Percentiles rank a stretch among this genome's conserved stretches.
Evolutionary conservation across 2,888 invertebrate genomes (phyloP).

Genomic region (Eristalis tenax): DNA sequence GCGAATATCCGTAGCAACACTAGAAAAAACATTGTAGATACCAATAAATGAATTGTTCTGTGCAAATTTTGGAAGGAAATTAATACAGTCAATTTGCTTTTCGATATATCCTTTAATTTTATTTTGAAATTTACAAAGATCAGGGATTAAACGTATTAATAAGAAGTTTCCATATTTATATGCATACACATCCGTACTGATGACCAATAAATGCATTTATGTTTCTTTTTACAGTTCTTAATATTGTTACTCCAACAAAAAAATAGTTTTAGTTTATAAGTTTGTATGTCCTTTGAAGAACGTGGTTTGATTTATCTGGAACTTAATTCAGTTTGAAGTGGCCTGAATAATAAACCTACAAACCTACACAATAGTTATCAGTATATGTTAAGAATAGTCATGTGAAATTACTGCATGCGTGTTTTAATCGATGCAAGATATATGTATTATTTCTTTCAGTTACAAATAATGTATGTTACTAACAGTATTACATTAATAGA

Average conservation of each 20-base stretch:
- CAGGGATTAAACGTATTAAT: slow-evolving; percentile 51
- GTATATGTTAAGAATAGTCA: not conserved
- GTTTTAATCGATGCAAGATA: not conserved
- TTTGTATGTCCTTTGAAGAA: not conserved
- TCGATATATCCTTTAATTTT: slow-evolving; percentile 52
- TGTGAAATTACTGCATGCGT: not conserved
- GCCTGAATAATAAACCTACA: slow-evolving; percentile 62
- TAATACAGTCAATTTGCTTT: slow-evolving; percentile 25
- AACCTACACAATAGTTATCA: slow-evolving; percentile 31
- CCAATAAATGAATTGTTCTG: too few species aligned
- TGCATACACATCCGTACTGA: slow-evolving; percentile 38
- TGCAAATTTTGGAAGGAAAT: not conserved
- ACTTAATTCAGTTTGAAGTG: slow-evolving; percentile 28
- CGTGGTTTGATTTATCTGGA: not conserved
- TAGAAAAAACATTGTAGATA: too few species aligned
- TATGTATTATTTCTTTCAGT: not conserved
- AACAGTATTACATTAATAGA: not conserved
- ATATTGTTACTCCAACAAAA: not conserved
- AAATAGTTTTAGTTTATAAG: not conserved
- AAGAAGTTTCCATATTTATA: slow-evolving; percentile 46
- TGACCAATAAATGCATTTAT: slow-evolving; percentile 24
- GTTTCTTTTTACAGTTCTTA: slow-evolving; percentile 18
- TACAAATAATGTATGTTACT: not conserved
- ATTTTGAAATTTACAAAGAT: slow-evolving; percentile 55
- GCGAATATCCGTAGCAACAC: too few species aligned